Conservation (phyloP, 2,797 vertebrate genomes). For the Saguinus oedipus region DNA sequence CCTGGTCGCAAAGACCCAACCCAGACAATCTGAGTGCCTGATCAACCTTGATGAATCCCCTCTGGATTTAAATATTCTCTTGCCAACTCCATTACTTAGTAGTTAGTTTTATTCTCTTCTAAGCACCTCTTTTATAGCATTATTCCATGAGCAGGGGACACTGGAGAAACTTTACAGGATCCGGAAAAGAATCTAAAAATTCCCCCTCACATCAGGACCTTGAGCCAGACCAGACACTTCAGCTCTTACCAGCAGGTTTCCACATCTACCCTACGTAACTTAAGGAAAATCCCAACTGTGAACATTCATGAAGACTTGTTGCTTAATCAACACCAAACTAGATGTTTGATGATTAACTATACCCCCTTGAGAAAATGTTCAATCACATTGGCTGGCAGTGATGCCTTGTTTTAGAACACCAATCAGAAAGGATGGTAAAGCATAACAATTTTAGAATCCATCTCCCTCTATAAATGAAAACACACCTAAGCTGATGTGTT, state of each 20-base stretch:
- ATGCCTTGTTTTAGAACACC: constrained; percentile 39
- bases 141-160: neutral
- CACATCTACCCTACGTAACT: constrained; percentile 1
- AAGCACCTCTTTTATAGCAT: neutral
- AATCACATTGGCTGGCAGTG: neutral
- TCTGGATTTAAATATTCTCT: neutral
- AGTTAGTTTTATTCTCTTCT: neutral
- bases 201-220: neutral
- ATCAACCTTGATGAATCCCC: neutral
- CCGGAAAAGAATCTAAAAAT: neutral
- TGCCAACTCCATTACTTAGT: neutral
- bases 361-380: constrained; percentile 55
- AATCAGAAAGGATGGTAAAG: constrained; percentile 8
- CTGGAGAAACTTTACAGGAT: neutral
- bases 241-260: neutral
- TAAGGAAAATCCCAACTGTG: constrained; percentile 9
- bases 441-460: constrained; percentile 51
- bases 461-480: constrained; percentile 47
- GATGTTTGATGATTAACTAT: constrained; percentile 47
- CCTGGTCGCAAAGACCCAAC: neutral
- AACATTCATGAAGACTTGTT: constrained; percentile 21
- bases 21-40: neutral
- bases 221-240: constrained; percentile 1
- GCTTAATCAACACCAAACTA: constrained; percentile 48
- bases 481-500: neutral